Conservation (phyloP, 1,140 invertebrate species). For the Cardiocondyla obscurior region DNA sequence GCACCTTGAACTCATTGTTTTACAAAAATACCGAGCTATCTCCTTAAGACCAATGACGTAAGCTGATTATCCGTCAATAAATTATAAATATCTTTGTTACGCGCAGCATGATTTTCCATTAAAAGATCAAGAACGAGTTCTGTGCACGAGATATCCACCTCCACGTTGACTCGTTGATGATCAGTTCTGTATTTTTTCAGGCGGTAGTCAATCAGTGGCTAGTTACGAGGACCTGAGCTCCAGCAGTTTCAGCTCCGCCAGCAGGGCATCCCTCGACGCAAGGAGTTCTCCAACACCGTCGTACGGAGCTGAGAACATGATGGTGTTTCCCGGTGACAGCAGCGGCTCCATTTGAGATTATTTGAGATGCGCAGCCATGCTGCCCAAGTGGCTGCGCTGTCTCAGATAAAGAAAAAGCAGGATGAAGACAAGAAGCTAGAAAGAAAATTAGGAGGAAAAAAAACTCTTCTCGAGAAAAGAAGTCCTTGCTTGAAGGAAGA, state of each 20-base stretch:
- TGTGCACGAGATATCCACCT: neutral
- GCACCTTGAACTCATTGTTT: neutral
- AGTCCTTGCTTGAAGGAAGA: neutral
- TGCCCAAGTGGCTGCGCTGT: conserved; percentile 79
- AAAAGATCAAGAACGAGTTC: neutral
- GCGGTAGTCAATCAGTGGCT: conserved; percentile 85
- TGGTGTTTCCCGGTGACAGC: conserved; percentile 90
- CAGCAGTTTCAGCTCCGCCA: conserved; percentile 92
- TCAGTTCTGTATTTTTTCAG: conserved; percentile 75
- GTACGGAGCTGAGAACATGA: conserved; percentile 88
- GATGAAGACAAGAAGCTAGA: neutral
- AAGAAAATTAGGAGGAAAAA: neutral
- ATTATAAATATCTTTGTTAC: conserved; percentile 1
- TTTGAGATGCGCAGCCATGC: conserved; percentile 75
- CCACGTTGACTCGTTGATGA: neutral
- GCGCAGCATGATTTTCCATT: neutral
- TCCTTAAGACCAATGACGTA: conserved; percentile 42
- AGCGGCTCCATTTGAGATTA: conserved; percentile 87
- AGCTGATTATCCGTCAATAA: conserved; percentile 3
- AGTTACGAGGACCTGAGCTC: conserved; percentile 90
- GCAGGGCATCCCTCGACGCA: conserved; percentile 91
- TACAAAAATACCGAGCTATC: neutral
- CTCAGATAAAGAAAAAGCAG: conserved; percentile 72
- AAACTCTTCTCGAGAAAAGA: neutral
- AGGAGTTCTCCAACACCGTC: conserved; percentile 88